phyloP scores from a whole-genome alignment of 2,113 vertebrate genomes.

The Bos javanicus region DNA sequence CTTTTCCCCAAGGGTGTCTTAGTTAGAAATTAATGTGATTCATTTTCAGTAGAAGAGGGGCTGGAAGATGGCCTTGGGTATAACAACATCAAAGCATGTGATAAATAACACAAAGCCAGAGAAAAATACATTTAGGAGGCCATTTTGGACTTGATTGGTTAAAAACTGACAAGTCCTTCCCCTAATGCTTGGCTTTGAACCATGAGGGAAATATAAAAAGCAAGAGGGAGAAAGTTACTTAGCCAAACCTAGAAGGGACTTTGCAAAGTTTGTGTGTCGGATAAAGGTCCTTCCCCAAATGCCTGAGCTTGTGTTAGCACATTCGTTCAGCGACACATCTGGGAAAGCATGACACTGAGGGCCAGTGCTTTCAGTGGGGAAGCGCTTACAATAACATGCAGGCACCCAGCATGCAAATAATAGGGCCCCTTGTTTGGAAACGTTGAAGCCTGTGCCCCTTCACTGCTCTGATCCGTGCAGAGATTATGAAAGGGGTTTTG shows the following conservation, averaged over 20 bases:
- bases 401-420: neutral
- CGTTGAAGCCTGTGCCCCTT: neutral
- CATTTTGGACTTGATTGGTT: slow-evolving; percentile 11
- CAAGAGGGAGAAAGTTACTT: slow-evolving; percentile 25
- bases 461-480: neutral
- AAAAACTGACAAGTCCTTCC: slow-evolving; percentile 16
- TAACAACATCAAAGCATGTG: neutral
- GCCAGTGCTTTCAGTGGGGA: neutral
- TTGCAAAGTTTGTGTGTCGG: neutral
- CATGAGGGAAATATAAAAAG: neutral
- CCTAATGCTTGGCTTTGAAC: slow-evolving; percentile 5
- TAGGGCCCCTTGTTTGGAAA: neutral
- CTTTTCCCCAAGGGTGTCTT: neutral
- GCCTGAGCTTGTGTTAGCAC: neutral
- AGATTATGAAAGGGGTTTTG: neutral
- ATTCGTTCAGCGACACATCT: neutral
- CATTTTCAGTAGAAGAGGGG: slow-evolving; percentile 41
- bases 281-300: neutral
- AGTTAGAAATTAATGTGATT: slow-evolving; percentile 45
- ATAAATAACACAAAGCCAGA: slow-evolving; percentile 23
- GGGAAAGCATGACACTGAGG: neutral
- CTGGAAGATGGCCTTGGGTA: neutral
- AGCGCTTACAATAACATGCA: neutral
- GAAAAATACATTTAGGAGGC: slow-evolving; percentile 36
- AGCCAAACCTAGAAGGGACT: neutral